Conservation (phyloP, 2,113 vertebrate genomes). For the Shinisaurus crocodilurus region DNA sequence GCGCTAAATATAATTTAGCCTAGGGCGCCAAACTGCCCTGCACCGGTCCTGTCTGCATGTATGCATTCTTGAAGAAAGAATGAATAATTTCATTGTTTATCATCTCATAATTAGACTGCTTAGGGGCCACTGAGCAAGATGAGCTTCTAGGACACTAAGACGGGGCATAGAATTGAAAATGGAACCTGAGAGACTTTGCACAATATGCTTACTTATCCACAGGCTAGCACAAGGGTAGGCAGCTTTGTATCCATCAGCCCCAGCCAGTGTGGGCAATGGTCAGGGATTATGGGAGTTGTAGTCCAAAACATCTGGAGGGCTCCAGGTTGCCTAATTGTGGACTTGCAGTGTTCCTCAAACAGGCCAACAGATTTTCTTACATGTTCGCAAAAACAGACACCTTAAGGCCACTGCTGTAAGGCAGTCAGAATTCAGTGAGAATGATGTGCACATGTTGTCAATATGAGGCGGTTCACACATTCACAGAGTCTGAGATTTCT, state of each 20-base stretch:
- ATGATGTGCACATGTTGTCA: neutral
- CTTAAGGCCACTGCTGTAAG: neutral
- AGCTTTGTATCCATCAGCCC: too few species aligned
- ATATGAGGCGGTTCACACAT: neutral
- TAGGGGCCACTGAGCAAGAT: neutral
- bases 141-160: neutral
- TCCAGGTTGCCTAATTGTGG: too few species aligned
- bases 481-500: neutral
- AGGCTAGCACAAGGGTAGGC: too few species aligned
- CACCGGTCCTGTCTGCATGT: too few species aligned
- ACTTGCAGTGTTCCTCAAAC: neutral
- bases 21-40: too few species aligned
- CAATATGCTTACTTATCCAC: too few species aligned
- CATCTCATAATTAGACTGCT: neutral
- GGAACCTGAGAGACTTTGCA: neutral
- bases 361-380: neutral
- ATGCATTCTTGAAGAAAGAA: neutral
- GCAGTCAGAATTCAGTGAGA: neutral
- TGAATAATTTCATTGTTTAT: neutral
- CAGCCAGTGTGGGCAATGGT: too few species aligned
- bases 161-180: neutral
- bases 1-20: too few species aligned
- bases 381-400: neutral
- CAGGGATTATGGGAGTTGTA: too few species aligned
- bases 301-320: too few species aligned